Base-by-base conservation (phyloP, 2,888 invertebrate genomes). In the Ectropis crepuscularia region DNA sequence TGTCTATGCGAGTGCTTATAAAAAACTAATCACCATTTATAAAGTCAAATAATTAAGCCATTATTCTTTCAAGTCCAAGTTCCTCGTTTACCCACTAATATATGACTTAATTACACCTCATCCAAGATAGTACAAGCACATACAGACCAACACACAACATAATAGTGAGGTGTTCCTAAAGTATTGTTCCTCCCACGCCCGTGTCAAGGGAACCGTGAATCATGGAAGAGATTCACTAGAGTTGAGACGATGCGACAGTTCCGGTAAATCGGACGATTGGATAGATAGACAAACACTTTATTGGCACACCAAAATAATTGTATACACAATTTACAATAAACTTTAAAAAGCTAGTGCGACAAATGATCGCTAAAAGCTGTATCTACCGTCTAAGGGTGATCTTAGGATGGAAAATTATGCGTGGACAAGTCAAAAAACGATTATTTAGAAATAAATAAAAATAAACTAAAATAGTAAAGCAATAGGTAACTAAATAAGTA, bases 101-200 rank as follows among this genome's bases (percentile, higher is more conserved):
- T 63, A 59, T 46, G 63, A 63, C 64, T 65, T 67, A 64, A 58
- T 55, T 57, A 54, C 55, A 64, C 16, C 53, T 53, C 38, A 59
- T 50, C 62, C 58, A 47, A 57, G 43, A 61, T 59, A 63, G 45
- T 6, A 46, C 6, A 11, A 43, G 0, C 16, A 28, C 28, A 53
- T 37, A 45, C 46, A 45, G 38, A 6, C 45, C 43, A 36, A 57
- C 57, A 65, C 28, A 63, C 57, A 49, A 60, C 36, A 58, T 63
- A 59, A 50, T 57, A 60, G 69, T 63, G 53, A 63, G 64, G 70
- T 70, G 73, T 73, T 74, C 76, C 68, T 72, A 74, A 67, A 71
- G 71, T 72, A 88, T 89, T 88, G 89, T 89, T 74, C 71, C 81
- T 67, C 89, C 89, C 80, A 89, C 89, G 75, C 74, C 46, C 45